phyloP scores from a whole-genome alignment of 2,888 invertebrate species.

The Ischnus inquisitorius region DNA sequence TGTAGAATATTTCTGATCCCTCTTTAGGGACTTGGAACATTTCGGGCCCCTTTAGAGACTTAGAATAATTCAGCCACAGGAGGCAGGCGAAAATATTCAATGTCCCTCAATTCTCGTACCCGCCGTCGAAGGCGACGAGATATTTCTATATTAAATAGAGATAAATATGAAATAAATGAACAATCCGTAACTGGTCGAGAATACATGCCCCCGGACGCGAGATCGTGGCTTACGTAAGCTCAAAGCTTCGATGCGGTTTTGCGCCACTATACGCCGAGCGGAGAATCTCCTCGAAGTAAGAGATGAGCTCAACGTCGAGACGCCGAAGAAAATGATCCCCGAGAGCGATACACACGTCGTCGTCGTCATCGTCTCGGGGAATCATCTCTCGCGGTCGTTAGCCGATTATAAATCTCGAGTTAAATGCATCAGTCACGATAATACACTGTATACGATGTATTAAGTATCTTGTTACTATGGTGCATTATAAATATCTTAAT shows the following conservation, averaged over 20 bases:
- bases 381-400: constrained; percentile 55
- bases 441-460: constrained; percentile 36
- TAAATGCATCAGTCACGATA: constrained; percentile 51
- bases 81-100: too few species aligned
- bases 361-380: constrained; percentile 23
- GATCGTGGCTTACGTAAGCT: constrained; percentile 41
- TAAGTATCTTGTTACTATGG: constrained; percentile 58
- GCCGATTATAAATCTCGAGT: constrained; percentile 63
- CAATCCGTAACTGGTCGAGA: background rate
- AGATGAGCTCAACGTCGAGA: background rate
- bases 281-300: background rate
- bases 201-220: background rate
- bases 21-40: too few species aligned
- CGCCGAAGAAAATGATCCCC: constrained; percentile 28
- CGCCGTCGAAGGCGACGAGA: too few species aligned
- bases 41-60: too few species aligned
- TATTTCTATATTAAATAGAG: too few species aligned
- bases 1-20: too few species aligned
- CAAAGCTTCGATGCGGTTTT: constrained; percentile 32
- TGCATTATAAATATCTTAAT: constrained; percentile 68
- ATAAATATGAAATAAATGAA: too few species aligned
- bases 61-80: too few species aligned
- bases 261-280: constrained; percentile 3
- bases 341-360: constrained; percentile 7
- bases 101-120: too few species aligned